A percentile compares a stretch with the other conserved stretches of the same genome.
These are phyloP conservation scores for Glandiceps talaboti DNA, from an alignment of 53 echinoderm and acorn worm species.

Conservation along the genomic window DNA sequence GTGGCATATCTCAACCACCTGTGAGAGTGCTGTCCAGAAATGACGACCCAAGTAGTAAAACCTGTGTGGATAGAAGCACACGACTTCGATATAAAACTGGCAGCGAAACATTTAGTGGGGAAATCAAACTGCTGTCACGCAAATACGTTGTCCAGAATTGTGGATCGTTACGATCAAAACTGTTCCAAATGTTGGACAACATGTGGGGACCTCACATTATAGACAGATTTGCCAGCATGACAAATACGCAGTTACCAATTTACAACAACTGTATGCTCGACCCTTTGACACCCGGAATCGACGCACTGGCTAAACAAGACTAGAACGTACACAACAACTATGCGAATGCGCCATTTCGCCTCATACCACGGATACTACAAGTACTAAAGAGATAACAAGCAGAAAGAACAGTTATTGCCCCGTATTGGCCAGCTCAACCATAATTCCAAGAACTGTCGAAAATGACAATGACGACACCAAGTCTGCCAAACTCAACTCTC, in stretches of 20 bases:
- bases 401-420: constrained; percentile 31
- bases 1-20: neutral
- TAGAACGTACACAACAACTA: constrained; percentile 24
- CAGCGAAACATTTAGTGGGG: neutral
- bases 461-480: constrained; percentile 8
- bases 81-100: neutral
- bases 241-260: constrained; percentile 13
- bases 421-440: constrained; percentile 31
- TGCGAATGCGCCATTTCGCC: constrained; percentile 25
- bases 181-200: constrained; percentile 20
- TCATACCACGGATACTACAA: constrained; percentile 9
- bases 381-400: constrained; percentile 12
- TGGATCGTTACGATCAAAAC: neutral
- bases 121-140: too few species aligned
- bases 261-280: constrained; percentile 33
- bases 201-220: constrained; percentile 29
- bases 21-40: neutral
- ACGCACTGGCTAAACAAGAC: constrained; percentile 24
- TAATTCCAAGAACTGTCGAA: constrained; percentile 17
- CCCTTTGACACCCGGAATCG: constrained; percentile 26
- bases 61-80: neutral
- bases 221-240: constrained; percentile 7
- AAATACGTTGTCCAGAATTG: neutral
- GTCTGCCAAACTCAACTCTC: constrained; percentile 15
- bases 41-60: neutral